These are phyloP conservation scores for Bactericera cockerelli DNA, from an alignment of 1,140 invertebrate genomes.

Conservation along the genomic window DNA sequence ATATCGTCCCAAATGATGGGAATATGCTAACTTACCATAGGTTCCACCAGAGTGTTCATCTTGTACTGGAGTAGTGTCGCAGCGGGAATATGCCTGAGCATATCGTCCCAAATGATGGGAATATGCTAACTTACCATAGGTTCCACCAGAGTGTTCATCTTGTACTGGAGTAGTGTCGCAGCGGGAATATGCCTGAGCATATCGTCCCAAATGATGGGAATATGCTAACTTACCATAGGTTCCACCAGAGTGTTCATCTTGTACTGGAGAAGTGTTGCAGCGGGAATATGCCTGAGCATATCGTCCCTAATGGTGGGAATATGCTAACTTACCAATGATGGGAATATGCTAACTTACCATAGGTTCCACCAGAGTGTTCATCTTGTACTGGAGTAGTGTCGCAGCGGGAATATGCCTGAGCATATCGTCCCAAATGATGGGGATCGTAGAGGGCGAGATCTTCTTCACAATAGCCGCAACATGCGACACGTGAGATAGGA, in stretches of 20 bases:
- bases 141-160: no score
- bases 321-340: no score
- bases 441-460: slow-evolving; percentile 43
- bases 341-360: no score
- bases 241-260: slow-evolving; percentile 60
- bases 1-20: slow-evolving; percentile 94
- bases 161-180: no score
- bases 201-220: no score
- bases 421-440: slow-evolving; percentile 95
- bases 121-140: no score
- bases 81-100: no score
- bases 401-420: slow-evolving; percentile 52
- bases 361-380: slow-evolving; percentile 61
- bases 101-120: no score
- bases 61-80: no score
- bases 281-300: slow-evolving; percentile 65
- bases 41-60: no score
- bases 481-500: slow-evolving; percentile 50
- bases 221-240: slow-evolving; percentile 46
- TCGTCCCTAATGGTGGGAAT: slow-evolving; percentile 93
- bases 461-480: slow-evolving; percentile 44
- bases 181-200: no score
- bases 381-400: slow-evolving; percentile 45
- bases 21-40: no score
- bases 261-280: slow-evolving; percentile 43